Evolutionary conservation across 2,113 vertebrate species (phyloP).

Genomic region (Erpornis zantholeuca): DNA sequence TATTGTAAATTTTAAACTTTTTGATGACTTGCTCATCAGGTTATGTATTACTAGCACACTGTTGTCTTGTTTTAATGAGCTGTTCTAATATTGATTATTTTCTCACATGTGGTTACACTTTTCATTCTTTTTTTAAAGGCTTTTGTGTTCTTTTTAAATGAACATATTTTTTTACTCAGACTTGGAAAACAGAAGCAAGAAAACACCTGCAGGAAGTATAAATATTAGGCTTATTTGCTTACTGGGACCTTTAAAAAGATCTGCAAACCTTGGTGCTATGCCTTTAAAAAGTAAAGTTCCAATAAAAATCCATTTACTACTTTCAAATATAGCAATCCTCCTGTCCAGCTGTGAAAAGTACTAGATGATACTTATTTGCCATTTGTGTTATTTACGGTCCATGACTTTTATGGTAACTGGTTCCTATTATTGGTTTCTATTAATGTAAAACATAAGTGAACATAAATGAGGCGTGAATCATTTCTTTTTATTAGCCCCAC

Average conservation of each 20-base stretch:
- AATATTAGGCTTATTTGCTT: background rate
- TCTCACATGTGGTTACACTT: background rate
- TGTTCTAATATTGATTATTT: background rate
- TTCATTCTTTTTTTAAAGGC: background rate
- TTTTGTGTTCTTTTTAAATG: background rate
- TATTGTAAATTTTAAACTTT: background rate
- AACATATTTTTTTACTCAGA: background rate
- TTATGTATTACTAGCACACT: background rate
- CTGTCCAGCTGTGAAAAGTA: slow-evolving; percentile 85
- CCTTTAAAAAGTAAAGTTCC: slow-evolving; percentile 81
- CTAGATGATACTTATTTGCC: slow-evolving; percentile 89
- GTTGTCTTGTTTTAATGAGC: background rate
- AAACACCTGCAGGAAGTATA: background rate
- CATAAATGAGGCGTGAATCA: slow-evolving; percentile 92
- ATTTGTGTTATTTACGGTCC: slow-evolving; percentile 96
- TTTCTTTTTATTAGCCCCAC: slow-evolving; percentile 90
- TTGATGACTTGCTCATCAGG: background rate
- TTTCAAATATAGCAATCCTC: slow-evolving; percentile 81
- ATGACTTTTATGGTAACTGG: slow-evolving; percentile 92
- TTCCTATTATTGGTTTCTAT: slow-evolving; percentile 96
- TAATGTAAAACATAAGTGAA: slow-evolving; percentile 98
- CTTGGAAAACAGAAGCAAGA: background rate
- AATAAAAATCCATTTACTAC: slow-evolving; percentile 82
- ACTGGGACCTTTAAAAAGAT: background rate
- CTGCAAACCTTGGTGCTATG: slow-evolving; percentile 12